These are phyloP conservation scores for Protaetia brevitarsis DNA, from an alignment of 1,140 invertebrate species.

Conservation along the genomic window DNA sequence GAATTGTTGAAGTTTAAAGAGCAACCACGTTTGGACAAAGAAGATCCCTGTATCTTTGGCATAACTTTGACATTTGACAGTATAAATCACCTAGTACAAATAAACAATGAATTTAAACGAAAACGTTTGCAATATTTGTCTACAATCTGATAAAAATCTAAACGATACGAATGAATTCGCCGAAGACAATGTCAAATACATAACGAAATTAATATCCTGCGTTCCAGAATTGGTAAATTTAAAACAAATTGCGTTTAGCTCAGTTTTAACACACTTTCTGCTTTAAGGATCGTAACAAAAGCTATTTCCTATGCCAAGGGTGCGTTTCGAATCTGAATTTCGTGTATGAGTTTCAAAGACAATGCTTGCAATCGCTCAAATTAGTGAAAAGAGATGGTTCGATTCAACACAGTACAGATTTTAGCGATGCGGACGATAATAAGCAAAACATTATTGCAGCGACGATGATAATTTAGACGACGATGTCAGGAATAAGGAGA, in stretches of 20 bases:
- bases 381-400: conserved; percentile 8
- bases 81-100: not conserved
- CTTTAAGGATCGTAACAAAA: conserved; percentile 32
- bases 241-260: not conserved
- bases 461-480: not conserved
- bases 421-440: conserved; percentile 11
- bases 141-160: conserved; percentile 7
- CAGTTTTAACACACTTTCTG: conserved; percentile 20
- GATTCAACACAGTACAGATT: no score
- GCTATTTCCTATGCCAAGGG: conserved; percentile 5
- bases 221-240: conserved; percentile 38
- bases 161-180: conserved; percentile 17
- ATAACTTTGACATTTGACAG: no score
- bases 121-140: conserved; percentile 14
- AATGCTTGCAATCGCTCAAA: conserved; percentile 33
- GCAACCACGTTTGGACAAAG: no score
- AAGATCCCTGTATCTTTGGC: no score
- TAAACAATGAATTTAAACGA: not conserved
- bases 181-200: conserved; percentile 23
- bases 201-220: conserved; percentile 31
- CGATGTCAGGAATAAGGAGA: not conserved
- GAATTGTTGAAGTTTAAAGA: no score
- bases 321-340: conserved; percentile 31
- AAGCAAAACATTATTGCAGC: not conserved
- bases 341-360: conserved; percentile 29